Base-by-base conservation (phyloP, 2,797 vertebrate genomes). In the Xiphophorus birchmanni region DNA sequence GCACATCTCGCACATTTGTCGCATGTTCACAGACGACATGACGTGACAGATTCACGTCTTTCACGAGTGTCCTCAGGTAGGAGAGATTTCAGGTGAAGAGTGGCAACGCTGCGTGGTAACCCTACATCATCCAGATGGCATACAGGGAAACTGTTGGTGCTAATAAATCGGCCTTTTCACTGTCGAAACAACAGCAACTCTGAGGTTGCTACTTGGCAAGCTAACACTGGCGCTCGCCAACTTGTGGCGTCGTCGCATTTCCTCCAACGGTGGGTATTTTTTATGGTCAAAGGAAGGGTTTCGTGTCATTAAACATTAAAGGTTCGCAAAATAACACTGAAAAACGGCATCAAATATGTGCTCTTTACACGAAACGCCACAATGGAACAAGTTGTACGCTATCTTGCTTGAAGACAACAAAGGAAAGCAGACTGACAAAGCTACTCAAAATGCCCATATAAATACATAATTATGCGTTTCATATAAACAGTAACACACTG, bases 191-290 rank as follows among this genome's bases (percentile, higher is more conserved):
- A 77, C 73, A 79, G 40, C 78, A 81, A 78, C 67, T 78, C 26
- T 77, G 63, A 80, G 80, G 72, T 12, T 75, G 86, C 83, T 82
- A 84, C 76, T 7, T 79, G 77, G 78, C 80, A 37, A 40, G 87
- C 86, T 83, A 88, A 65, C 73, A 37, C 81, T 86, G 89, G 91
- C 90, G 77, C 32, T 11, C 32, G 88, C 92, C 88, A 90, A 93
- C 90, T 94, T 95, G 92, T 95, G 95, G 95, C 95, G 95, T 95
- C 93, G 94, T 94, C 89, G 58, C 84, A 91, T 91, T 93, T 93
- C 75, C 52, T 79, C 76, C 76, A 84, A 37, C 79, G 52, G 37
- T 29, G 42, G 48, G 50, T 74, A 73, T n/a, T 73, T 74, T 35
- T 72, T 48, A 2, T 29, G 56, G 18, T 9, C 15, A 9, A 17